These are phyloP conservation scores for Hydroisotoma schaefferi DNA, from an alignment of 2,888 invertebrate species.

Conservation along the genomic window DNA sequence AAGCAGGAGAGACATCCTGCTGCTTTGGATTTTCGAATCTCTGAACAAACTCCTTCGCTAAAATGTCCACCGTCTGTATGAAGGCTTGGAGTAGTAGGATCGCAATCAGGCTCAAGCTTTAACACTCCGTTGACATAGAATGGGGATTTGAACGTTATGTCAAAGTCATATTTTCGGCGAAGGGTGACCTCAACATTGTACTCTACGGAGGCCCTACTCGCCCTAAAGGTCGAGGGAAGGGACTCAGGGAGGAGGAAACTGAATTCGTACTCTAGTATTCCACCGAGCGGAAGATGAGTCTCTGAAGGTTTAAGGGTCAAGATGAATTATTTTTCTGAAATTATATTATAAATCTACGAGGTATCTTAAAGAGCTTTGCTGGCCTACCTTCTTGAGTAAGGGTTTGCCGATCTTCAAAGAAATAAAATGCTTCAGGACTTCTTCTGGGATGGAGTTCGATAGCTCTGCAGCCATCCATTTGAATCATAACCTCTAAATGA, in stretches of 20 bases:
- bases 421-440: conserved; percentile 4
- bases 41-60: too few relatives aligned
- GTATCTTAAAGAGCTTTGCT: neutral
- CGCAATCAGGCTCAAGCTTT: neutral
- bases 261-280: neutral
- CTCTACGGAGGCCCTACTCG: neutral
- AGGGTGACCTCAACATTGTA: neutral
- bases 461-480: conserved; percentile 4
- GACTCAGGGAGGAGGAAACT: neutral
- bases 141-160: neutral
- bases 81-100: neutral
- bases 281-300: neutral
- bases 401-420: neutral
- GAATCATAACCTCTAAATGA: conserved; percentile 1
- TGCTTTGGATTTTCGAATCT: conserved; percentile 2
- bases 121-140: conserved; percentile 9
- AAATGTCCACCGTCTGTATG: neutral
- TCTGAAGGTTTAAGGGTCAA: neutral
- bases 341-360: too few relatives aligned
- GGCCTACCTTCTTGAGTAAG: neutral
- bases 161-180: conserved; percentile 2
- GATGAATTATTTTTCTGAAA: neutral
- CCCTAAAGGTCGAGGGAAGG: conserved; percentile 1
- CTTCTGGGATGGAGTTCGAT: too few relatives aligned
- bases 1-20: conserved; percentile 4